A percentile compares a stretch with the other conserved stretches of the same genome.
Evolutionary conservation across 2,113 vertebrate genomes (phyloP).

Genomic region (Poecile atricapillus): DNA sequence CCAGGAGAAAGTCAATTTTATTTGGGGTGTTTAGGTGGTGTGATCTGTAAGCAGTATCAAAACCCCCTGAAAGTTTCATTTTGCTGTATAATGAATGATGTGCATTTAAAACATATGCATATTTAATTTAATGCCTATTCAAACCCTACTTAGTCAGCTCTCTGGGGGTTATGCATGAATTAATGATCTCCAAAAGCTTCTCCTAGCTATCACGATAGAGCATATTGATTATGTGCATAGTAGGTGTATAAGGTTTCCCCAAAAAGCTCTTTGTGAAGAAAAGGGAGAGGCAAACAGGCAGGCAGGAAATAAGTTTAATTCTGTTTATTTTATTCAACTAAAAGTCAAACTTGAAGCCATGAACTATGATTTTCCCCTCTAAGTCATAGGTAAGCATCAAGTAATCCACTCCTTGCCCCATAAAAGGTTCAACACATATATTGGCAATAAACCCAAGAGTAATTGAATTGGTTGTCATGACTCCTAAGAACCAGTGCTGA

Average conservation of each 20-base stretch:
- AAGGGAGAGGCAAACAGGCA: not conserved
- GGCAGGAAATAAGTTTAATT: conserved; percentile 17
- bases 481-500: conserved; percentile 51
- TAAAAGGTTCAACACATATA: conserved; percentile 18
- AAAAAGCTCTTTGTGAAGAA: conserved; percentile 1
- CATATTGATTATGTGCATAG: conserved; percentile 2
- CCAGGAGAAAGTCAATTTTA: conserved; percentile 28
- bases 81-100: conserved; percentile 48
- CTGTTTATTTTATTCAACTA: conserved; percentile 16
- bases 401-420: conserved; percentile 1
- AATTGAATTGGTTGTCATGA: conserved; percentile 48
- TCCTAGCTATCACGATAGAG: conserved; percentile 29
- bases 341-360: conserved; percentile 30
- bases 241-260: not conserved
- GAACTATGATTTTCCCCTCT: not conserved
- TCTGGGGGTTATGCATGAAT: conserved; percentile 34
- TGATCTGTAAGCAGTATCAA: conserved; percentile 22
- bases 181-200: conserved; percentile 51
- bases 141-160: conserved; percentile 5
- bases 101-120: conserved; percentile 58
- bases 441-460: conserved; percentile 33
- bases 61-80: conserved; percentile 61
- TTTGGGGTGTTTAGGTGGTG: conserved; percentile 1
- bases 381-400: not conserved
- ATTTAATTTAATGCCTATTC: conserved; percentile 59